These are phyloP conservation scores for Rutilus rutilus DNA, from an alignment of 2,113 vertebrate species.

Conservation along the genomic window DNA sequence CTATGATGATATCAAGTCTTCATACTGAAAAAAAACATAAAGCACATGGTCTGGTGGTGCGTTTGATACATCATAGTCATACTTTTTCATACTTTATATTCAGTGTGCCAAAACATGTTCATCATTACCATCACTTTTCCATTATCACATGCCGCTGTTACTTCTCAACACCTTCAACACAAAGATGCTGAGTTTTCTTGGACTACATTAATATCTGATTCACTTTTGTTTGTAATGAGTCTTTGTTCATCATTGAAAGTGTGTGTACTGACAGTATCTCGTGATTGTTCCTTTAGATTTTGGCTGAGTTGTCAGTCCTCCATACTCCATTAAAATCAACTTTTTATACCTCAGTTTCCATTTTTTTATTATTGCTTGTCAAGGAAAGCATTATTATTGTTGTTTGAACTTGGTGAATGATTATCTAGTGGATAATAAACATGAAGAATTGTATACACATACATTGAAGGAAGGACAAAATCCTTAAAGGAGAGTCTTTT, in stretches of 20 bases:
- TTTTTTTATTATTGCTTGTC: constrained; percentile 5
- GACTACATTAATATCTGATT: background rate
- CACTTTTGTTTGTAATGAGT: background rate
- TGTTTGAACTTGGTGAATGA: too few species aligned
- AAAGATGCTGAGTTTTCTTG: background rate
- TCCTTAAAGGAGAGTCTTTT: background rate
- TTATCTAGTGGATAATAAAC: too few species aligned
- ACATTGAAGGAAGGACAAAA: background rate
- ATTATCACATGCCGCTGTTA: background rate
- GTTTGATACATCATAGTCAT: background rate
- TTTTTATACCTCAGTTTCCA: constrained; percentile 1
- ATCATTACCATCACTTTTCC: background rate
- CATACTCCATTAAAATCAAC: constrained; percentile 32
- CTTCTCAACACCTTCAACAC: background rate
- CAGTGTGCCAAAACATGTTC: constrained; percentile 18
- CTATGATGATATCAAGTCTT: background rate
- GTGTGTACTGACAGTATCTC: constrained; percentile 56
- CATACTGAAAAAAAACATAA: background rate
- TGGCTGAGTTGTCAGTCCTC: background rate
- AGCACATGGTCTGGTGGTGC: background rate
- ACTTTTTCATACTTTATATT: background rate
- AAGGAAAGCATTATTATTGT: background rate
- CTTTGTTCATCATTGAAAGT: background rate
- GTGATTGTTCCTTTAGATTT: constrained; percentile 50
- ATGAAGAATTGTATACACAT: background rate